These are phyloP conservation scores for Struthidea cinerea DNA, from an alignment of 2,113 vertebrate genomes.

Conservation along the genomic window DNA sequence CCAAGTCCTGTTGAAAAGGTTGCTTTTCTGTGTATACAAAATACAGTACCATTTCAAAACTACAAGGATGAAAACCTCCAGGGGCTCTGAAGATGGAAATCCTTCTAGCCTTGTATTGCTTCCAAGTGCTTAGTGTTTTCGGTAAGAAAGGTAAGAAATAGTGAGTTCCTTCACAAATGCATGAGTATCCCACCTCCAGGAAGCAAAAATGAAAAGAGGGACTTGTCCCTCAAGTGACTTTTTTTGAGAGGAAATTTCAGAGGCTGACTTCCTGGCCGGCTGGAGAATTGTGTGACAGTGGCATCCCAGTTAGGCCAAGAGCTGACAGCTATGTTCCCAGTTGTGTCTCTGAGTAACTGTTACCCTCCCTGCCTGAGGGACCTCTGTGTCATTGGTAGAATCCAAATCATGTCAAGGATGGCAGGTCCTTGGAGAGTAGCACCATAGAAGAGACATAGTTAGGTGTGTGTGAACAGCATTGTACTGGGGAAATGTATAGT, in stretches of 20 bases:
- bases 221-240: background rate
- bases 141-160: background rate
- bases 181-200: background rate
- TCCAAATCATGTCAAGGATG: background rate
- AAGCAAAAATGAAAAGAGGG: background rate
- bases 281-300: background rate
- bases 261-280: background rate
- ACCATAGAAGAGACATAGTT: background rate
- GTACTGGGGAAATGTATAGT: background rate
- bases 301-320: background rate
- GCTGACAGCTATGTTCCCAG: background rate
- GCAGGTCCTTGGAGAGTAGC: background rate
- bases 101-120: background rate
- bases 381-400: background rate
- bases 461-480: background rate
- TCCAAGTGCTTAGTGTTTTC: background rate
- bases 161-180: background rate
- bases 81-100: background rate
- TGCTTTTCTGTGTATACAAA: background rate
- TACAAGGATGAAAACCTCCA: background rate
- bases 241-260: background rate
- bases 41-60: background rate
- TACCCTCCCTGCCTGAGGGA: background rate
- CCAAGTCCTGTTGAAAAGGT: background rate
- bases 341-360: background rate